Evolutionary conservation across 2,113 vertebrate genomes (phyloP), one percentile per base, ranked within the genome.

Genomic region (Pedionomus torquatus): DNA sequence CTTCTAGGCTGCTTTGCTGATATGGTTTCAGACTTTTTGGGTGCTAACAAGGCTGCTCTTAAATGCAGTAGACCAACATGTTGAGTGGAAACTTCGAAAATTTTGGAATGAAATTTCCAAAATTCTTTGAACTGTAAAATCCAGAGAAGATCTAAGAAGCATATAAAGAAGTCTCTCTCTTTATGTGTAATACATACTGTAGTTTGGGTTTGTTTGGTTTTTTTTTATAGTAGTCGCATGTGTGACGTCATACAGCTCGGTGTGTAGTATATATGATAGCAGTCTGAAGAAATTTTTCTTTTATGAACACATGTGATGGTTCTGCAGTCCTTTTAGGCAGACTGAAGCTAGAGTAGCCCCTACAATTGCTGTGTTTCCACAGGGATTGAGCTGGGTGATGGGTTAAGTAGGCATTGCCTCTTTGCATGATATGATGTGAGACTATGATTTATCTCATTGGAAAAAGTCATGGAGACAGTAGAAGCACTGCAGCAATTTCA

Each of bases 221-320:
- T 44, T 68, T 54, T 61, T 49, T 13, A 9, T 44, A 13, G 17
- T 48, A 17, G 20, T 37, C 15, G 12, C 11, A 1, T 23, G 5
- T 13, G 1, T 63, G 54, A 11, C 17, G 13, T 69, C 14, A 1
- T 57, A 4, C 9, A 41, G 33, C 51, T 30, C 30, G 11, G 26
- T 5, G 46, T 43, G 9, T 74, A 20, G 26, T 11, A 20, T 30
- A 4, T 33, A 1, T 39, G 60, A 31, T 7, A 68, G 23, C 57
- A 78, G 2, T 30, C 68, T 64, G 61, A 64, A 57, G 44, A 39
- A 52, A 21, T n/a, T 54, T 82, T 23, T 68, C 20, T 55, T 66
- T 77, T 66, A 17, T 26, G 25, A 41, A 26, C 18, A 3, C 11
- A 17, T 0, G 0, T 37, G 3, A 3, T 19, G 18, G 51, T 46